Evolutionary conservation across 2,888 invertebrate genomes (phyloP).

Genomic region (Rhaphigaster nebulosa): DNA sequence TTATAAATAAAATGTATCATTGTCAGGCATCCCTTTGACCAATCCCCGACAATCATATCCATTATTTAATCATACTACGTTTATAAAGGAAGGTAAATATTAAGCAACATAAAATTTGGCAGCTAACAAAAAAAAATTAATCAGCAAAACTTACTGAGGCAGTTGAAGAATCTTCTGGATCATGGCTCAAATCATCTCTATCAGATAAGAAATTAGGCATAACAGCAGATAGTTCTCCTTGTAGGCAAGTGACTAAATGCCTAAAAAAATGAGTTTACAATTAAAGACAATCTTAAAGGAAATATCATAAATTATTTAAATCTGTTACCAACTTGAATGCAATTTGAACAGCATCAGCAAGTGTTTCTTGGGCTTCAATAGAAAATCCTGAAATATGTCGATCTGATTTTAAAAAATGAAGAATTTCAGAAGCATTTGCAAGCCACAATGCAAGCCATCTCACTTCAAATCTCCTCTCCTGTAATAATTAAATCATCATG

Average conservation of each 20-base stretch:
- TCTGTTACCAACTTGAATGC: slow-evolving; percentile 79
- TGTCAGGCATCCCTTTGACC: no score
- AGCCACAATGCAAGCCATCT: slow-evolving; percentile 95
- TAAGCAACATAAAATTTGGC: neutral
- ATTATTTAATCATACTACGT: neutral
- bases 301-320: neutral
- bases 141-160: slow-evolving; percentile 70
- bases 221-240: slow-evolving; percentile 84
- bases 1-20: neutral
- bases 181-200: slow-evolving; percentile 72
- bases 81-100: neutral
- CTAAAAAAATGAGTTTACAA: slow-evolving; percentile 64
- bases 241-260: slow-evolving; percentile 69
- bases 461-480: slow-evolving; percentile 88
- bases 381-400: slow-evolving; percentile 93
- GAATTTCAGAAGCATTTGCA: slow-evolving; percentile 95
- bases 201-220: slow-evolving; percentile 86
- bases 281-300: neutral
- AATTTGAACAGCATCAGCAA: slow-evolving; percentile 93
- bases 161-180: slow-evolving; percentile 78
- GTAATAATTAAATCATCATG: slow-evolving; percentile 65
- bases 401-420: slow-evolving; percentile 96
- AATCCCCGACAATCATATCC: no score
- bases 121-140: neutral
- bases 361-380: slow-evolving; percentile 91